These are phyloP conservation scores for Dicrurus megarhynchus DNA, from an alignment of 2,113 vertebrate genomes.

Conservation along the genomic window DNA sequence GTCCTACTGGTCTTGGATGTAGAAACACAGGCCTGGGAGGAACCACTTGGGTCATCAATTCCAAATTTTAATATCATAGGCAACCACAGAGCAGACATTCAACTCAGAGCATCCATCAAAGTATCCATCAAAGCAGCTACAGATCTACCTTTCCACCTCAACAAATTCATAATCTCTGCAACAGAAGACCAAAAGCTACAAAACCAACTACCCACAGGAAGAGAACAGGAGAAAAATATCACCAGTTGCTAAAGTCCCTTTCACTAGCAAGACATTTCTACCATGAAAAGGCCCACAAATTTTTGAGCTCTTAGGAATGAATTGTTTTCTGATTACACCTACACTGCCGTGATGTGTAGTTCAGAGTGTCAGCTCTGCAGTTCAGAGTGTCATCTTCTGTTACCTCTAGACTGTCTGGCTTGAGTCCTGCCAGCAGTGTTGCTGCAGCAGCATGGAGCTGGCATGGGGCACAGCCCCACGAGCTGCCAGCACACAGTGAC, in stretches of 20 bases:
- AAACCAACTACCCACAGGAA: neutral
- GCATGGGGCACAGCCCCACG: neutral
- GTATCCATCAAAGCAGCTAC: neutral
- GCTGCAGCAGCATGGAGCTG: neutral
- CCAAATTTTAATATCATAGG: neutral
- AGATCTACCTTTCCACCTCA: neutral
- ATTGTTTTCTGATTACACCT: neutral
- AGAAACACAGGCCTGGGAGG: neutral
- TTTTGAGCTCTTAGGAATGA: neutral
- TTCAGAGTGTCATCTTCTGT: neutral
- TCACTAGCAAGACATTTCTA: neutral
- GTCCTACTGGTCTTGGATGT: neutral
- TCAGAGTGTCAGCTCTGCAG: neutral
- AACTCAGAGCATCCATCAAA: neutral
- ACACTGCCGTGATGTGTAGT: neutral
- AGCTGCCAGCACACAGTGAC: neutral
- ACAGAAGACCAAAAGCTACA: neutral
- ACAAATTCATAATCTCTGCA: neutral
- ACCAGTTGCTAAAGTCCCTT: neutral
- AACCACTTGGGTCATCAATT: neutral
- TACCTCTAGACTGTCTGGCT: accelerated
- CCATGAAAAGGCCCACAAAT: neutral
- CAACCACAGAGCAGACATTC: neutral
- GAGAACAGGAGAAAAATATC: neutral
- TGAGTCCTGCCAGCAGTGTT: neutral